Conservation (phyloP, 2,888 invertebrate species). For the Drosophila hamatofila region DNA sequence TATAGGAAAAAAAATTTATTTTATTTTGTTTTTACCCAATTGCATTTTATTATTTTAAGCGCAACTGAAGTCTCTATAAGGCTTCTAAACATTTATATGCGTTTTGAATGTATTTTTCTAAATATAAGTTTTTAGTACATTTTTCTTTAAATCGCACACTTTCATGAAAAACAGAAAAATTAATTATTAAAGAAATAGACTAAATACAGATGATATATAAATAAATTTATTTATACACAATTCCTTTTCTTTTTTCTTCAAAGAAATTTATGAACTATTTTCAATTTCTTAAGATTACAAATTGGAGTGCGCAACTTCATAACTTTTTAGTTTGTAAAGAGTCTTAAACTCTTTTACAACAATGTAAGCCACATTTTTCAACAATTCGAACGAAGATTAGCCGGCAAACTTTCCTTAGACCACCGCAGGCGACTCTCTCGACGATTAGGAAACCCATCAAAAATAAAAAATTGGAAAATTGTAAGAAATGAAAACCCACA, state of each 20-base stretch:
- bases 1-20: too few species aligned
- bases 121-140: too few species aligned
- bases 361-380: background rate
- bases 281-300: background rate
- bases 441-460: conserved; percentile 47
- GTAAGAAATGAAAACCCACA: conserved; percentile 47
- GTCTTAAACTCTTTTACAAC: background rate
- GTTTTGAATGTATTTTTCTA: too few species aligned
- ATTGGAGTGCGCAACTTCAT: background rate
- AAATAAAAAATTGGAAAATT: background rate
- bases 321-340: background rate
- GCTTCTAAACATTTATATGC: too few species aligned
- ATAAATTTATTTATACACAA: background rate
- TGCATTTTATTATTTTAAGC: too few species aligned
- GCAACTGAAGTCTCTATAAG: too few species aligned
- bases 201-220: background rate
- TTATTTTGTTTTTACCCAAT: too few species aligned
- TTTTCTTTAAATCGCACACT: too few species aligned
- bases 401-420: conserved; percentile 9
- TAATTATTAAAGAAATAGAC: background rate
- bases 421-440: conserved; percentile 16
- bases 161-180: too few species aligned
- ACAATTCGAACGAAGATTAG: background rate
- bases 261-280: background rate
- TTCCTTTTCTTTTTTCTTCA: background rate